Evolutionary conservation across 2,113 vertebrate genomes (phyloP).

Genomic region (Ptilorrhoa leucosticta): DNA sequence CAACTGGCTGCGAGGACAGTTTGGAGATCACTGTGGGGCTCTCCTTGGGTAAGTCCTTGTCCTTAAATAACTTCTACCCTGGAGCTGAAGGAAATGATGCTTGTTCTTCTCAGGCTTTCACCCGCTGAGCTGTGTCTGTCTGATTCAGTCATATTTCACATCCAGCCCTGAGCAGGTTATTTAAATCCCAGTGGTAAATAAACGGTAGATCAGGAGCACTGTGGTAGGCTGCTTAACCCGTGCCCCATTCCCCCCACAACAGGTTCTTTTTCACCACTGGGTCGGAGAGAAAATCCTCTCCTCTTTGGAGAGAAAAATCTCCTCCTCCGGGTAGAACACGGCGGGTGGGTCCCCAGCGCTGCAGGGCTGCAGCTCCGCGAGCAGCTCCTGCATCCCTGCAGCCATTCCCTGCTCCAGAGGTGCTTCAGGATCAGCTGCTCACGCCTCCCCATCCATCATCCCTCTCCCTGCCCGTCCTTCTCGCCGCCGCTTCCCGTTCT

Average conservation of each 20-base stretch:
- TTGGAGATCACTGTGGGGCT: background rate
- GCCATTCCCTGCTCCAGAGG: background rate
- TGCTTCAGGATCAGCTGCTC: background rate
- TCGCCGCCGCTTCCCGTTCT: accelerated
- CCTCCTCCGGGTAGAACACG: accelerated
- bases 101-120: background rate
- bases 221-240: background rate
- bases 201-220: background rate
- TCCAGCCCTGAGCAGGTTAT: background rate
- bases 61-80: slow-evolving; percentile 6
- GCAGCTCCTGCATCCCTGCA: background rate
- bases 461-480: background rate
- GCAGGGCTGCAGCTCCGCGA: background rate
- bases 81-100: background rate
- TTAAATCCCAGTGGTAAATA: background rate
- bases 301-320: background rate
- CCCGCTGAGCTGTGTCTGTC: background rate
- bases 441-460: background rate
- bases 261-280: background rate
- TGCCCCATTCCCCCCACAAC: background rate
- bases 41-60: background rate
- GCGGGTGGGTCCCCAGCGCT: background rate
- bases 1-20: background rate
- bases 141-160: background rate
- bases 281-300: background rate